phyloP scores from a whole-genome alignment of 2,797 vertebrate species.

The Melanotaenia nigrans region DNA sequence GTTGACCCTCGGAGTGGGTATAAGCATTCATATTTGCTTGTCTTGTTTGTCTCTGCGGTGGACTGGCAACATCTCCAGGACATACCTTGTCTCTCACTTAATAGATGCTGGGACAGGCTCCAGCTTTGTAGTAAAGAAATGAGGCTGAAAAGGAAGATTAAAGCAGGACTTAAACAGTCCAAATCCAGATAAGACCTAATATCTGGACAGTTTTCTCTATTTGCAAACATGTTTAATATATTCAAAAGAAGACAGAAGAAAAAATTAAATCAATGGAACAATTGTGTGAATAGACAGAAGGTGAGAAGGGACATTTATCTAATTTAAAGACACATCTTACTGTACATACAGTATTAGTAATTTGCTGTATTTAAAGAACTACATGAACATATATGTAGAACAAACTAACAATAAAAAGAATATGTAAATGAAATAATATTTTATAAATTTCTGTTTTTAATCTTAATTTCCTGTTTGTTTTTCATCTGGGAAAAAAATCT shows the following conservation, averaged over 20 bases:
- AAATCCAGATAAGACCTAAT: not conserved
- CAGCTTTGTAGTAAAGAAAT: not conserved
- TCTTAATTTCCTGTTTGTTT: slow-evolving; percentile 8
- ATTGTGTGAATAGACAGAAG: not conserved
- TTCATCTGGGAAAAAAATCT: slow-evolving; percentile 10
- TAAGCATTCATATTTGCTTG: too few species aligned
- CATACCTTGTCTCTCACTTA: not conserved
- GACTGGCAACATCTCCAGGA: not conserved
- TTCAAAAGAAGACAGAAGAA: not conserved
- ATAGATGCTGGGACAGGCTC: not conserved
- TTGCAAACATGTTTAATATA: not conserved
- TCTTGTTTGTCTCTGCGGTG: too few species aligned
- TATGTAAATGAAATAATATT: not conserved
- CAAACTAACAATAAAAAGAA: not conserved
- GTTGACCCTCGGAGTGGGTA: too few species aligned
- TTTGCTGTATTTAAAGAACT: not conserved
- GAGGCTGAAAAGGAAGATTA: not conserved
- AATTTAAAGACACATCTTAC: not conserved
- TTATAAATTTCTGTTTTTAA: not conserved
- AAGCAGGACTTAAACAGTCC: not conserved
- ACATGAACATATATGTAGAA: not conserved
- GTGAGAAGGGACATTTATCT: not conserved
- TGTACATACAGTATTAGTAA: not conserved
- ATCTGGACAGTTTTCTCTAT: not conserved
- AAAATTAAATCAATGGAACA: not conserved